Base-by-base conservation (phyloP, 2,888 invertebrate species). In the Rhynchonema sp. region DNA sequence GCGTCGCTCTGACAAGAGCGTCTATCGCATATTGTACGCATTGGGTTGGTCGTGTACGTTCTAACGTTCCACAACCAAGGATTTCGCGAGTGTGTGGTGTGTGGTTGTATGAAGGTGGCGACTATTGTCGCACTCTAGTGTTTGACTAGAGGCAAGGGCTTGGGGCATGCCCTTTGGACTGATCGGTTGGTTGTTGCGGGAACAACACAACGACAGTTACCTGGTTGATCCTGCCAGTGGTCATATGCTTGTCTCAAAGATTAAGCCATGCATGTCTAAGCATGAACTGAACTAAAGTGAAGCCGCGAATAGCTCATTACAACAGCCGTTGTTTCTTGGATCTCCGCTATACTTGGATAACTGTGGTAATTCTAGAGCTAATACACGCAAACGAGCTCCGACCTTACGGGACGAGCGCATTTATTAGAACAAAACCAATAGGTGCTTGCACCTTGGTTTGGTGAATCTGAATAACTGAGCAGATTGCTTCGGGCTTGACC, bases 341-440 rank as follows among this genome's bases (percentile, higher is more conserved):
- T 38, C 38, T 38, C 38, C 38, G 38, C 17, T 17, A 13, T 38
- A 38, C 38, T 38, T 38, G 38, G 38, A 38, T 38, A 38, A 38
- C 38, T 38, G 38, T 38, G 38, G 38, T 38, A 38, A 38, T 38
- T 38, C 38, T 38, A 38, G 38, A 38, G 38, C 38, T 38, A 38
- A 38, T 38, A 38, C 38, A 38, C 38, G 38, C 38, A 38, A 38
- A 13, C 38, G 38, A 38, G 38, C 38, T 17, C 17, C 38, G 38
- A 38, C 38, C 38, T 38, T 38, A 38, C 38, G 38, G 38, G 38
- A 38, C 38, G 17, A 17, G 38, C 38, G 38, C 38, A 38, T 38
- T 38, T 38, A 38, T 38, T 38, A 38, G 38, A 38, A 38, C 38
- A 77, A 77, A 75, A 78, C 77, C 77, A 78, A 78, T 75, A 76